Evolutionary conservation across 2,113 vertebrate species (phyloP).

Genomic region (Mustelus asterias): DNA sequence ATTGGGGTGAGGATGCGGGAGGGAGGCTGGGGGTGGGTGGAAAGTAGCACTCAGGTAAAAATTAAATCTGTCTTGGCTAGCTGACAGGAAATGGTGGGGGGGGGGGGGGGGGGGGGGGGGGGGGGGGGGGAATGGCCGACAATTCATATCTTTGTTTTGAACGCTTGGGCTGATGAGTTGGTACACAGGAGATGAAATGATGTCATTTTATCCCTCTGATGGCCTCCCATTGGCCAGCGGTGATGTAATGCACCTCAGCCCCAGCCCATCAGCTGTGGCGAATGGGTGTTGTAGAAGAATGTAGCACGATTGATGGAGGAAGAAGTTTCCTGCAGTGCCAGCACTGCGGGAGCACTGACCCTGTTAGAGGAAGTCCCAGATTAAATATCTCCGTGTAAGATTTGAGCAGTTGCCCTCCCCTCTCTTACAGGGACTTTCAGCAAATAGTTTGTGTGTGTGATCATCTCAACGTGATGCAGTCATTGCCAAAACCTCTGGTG

Average conservation of each 20-base stretch:
- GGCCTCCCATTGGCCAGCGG: background rate
- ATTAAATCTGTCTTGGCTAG: too few species aligned
- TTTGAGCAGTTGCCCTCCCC: background rate
- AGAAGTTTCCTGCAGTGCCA: background rate
- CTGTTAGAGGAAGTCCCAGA: background rate
- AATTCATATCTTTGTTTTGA: background rate
- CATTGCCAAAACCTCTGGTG: background rate
- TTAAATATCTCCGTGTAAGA: background rate
- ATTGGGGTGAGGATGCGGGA: background rate
- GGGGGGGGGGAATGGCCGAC: background rate
- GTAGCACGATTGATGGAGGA: background rate
- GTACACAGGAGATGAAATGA: background rate
- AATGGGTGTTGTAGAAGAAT: background rate
- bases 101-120: too few species aligned
- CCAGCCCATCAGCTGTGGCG: background rate
- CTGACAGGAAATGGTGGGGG: background rate
- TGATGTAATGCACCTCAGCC: background rate
- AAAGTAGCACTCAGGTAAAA: background rate
- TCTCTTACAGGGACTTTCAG: background rate
- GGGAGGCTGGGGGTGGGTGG: background rate
- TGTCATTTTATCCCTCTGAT: background rate
- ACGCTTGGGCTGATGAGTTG: background rate
- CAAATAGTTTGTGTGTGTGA: background rate
- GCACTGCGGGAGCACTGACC: too few species aligned
- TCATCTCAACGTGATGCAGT: background rate